Base-by-base conservation (phyloP, 1,140 invertebrate genomes). In the Tenebrio molitor region DNA sequence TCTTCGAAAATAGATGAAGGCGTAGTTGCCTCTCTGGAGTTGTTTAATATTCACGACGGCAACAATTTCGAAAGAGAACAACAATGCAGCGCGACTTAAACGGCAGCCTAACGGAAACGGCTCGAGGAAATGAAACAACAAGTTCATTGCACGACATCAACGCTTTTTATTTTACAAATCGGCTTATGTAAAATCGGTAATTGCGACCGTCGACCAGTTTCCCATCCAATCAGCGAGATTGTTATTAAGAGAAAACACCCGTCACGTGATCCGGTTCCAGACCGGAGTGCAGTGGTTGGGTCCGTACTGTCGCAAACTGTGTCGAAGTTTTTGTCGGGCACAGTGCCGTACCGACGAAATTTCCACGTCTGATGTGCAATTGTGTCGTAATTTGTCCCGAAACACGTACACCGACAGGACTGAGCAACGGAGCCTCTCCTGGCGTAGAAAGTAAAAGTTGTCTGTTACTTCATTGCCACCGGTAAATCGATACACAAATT, bases 381-480 rank as follows among this genome's bases (percentile, higher is more conserved):
- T n/a, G n/a, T 58, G 23, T 58, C 23, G 50, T 29, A 58, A 58
- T 17, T 46, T 46, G 36, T 5, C 36, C 42, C n/a, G 29, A 58
- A 58, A 58, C 50, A 58, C 50, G 50, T 58, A 25, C 50, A 29
- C n/a, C 23, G 23, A 14, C 50, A 58, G 14, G 6, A 50, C 6
- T 44, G 14, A 58, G 29, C 25, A 41, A 66, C 42, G 36, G 64
- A 41, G 36, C 64, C 36, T 66, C 64, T 42, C 42, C 19, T 25
- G 34, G 21, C 63, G 39, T 44, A 66, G 64, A 66, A 66, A 66
- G 64, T 66, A 66, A 66, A 66, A 66, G 64, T 66, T 66, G 64
- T 66, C 36, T 41, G 44, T 66, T 66, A 66, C 64, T 66, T 66
- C 64, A 66, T 66, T 66, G 64, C 64, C 64, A 66, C 42, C 42